These are phyloP conservation scores for Ophonus ardosiacus DNA, from an alignment of 2,888 invertebrate genomes.

Conservation along the genomic window DNA sequence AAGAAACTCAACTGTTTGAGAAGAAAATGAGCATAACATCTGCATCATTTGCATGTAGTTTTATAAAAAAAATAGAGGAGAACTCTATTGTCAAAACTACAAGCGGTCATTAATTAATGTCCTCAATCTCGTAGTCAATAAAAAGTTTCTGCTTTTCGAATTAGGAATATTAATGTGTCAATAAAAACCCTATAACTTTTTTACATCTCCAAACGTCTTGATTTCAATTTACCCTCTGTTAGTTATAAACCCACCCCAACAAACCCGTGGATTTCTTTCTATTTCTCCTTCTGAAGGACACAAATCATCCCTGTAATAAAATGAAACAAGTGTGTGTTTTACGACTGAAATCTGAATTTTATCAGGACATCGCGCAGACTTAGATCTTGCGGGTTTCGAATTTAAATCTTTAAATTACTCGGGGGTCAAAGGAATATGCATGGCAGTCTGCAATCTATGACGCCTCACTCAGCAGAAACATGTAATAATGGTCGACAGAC, in stretches of 20 bases:
- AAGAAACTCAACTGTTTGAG: too few relatives aligned
- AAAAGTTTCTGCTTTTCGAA: not conserved
- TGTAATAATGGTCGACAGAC: slow-evolving; percentile 27
- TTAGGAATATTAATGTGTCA: slow-evolving; percentile 4
- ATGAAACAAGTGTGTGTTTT: slow-evolving; percentile 64
- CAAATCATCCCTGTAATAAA: slow-evolving; percentile 62
- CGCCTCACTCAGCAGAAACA: slow-evolving; percentile 53
- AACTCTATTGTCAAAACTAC: too few relatives aligned
- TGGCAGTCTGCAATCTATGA: slow-evolving; percentile 47
- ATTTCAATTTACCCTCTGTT: slow-evolving; percentile 17
- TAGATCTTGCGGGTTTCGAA: slow-evolving; percentile 60
- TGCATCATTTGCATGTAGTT: too few relatives aligned
- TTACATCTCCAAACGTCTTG: slow-evolving; percentile 20
- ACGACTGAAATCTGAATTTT: slow-evolving; percentile 63
- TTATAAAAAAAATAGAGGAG: too few relatives aligned
- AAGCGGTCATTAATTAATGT: not conserved
- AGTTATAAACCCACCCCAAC: slow-evolving; percentile 1
- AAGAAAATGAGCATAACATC: too few relatives aligned
- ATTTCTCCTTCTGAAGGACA: slow-evolving; percentile 28
- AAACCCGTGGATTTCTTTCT: not conserved
- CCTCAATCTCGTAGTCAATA: not conserved
- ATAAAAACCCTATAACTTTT: slow-evolving; percentile 3
- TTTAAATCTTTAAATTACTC: slow-evolving; percentile 62
- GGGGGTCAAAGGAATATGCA: slow-evolving; percentile 56
- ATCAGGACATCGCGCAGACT: slow-evolving; percentile 58